Evolutionary conservation across 2,113 vertebrate species (phyloP), one percentile per base, ranked within the genome.

Genomic region (Junco hyemalis): DNA sequence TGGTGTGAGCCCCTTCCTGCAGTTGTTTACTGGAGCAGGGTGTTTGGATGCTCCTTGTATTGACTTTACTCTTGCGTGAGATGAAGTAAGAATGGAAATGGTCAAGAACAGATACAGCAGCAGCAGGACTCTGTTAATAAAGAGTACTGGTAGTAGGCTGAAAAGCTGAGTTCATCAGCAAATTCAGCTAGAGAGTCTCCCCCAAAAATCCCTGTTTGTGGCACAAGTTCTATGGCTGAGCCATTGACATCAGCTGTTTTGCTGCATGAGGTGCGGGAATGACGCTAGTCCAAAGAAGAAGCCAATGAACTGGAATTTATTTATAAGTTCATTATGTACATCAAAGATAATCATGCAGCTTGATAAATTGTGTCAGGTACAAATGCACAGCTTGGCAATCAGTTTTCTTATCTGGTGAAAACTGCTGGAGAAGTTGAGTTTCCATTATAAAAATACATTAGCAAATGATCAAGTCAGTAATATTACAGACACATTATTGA

Each of bases 241-340:
- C 36, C 31, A 2, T 5, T 45, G 45, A 2, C 10, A 12, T 20
- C 23, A 25, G 1, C 21, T 9, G 1, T 35, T 74, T 18, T 0
- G 1, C 20, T 25, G 3, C 1, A 16, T 4, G 36, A 70, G n/a
- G 24, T 2, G 26, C 20, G 56, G 8, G 11, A 57, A 53, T 5
- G 28, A 64, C 14, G 28, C 33, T 15, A 72, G 19, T 33, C 40
- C 40, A 45, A 9, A 66, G 53, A 82, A 61, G 66, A 57, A 44
- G 71, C 90, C 92, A 81, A 26, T 48, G 80, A 97, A 95, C 36
- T 53, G 38, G 45, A 22, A n/a, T 98, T 98, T 98, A 98, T 98
- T 98, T 96, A 95, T 90, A 96, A 25, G 57, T 47, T 88, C 50
- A 6, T 14, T 98, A 96, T 96, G 96, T 96, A 97, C 90, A 97